Conservation (phyloP, 1,140 invertebrate genomes). For the Agraylea sexmaculata region DNA sequence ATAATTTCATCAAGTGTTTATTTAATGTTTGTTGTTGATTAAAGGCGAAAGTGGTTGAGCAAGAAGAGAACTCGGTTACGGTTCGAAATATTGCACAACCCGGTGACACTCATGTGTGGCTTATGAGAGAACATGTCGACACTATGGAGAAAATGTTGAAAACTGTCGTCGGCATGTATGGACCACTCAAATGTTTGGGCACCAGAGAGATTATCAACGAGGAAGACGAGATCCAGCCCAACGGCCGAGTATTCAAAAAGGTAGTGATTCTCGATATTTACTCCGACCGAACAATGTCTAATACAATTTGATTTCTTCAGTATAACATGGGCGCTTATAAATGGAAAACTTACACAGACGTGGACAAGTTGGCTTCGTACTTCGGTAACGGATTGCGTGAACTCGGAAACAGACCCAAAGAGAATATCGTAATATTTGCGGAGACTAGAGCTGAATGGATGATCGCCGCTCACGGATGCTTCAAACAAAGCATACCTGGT, state of each 20-base stretch:
- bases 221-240: conserved; percentile 86
- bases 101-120: conserved; percentile 51
- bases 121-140: conserved; percentile 63
- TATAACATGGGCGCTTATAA: conserved; percentile 88
- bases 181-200: conserved; percentile 69
- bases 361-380: conserved; percentile 57
- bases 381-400: conserved; percentile 71
- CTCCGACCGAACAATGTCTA: neutral
- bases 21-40: conserved; percentile 21
- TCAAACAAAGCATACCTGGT: conserved; percentile 84
- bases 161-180: conserved; percentile 61
- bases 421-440: conserved; percentile 86
- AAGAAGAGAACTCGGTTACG: conserved; percentile 43
- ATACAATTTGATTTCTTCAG: conserved; percentile 30
- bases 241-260: conserved; percentile 95
- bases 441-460: conserved; percentile 97
- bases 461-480: conserved; percentile 85
- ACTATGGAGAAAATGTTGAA: conserved; percentile 82
- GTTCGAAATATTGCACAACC: conserved; percentile 61
- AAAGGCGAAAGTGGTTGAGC: conserved; percentile 35
- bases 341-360: conserved; percentile 78
- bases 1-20: conserved; percentile 1
- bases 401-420: conserved; percentile 48
- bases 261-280: conserved; percentile 31
- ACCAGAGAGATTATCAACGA: conserved; percentile 83